These are phyloP conservation scores for Yoshiicerus persimilis DNA, from an alignment of 1,140 invertebrate genomes.

Conservation along the genomic window DNA sequence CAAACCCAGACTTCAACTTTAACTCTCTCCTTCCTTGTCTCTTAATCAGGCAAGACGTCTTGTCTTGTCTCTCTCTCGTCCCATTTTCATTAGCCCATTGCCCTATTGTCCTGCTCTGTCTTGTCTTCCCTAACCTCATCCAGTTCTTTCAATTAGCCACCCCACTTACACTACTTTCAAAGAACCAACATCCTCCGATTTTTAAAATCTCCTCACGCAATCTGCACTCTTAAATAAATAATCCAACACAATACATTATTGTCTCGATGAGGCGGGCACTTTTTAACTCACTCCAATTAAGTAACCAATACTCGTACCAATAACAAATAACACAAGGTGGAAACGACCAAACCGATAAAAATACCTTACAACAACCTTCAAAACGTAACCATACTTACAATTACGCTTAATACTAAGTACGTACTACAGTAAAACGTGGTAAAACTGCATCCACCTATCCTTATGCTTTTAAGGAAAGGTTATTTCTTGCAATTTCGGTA, in stretches of 20 bases:
- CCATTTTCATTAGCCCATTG: conserved; percentile 19
- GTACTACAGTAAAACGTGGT: too few relatives aligned
- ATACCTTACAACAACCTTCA: too few relatives aligned
- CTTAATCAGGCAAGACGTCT: neutral
- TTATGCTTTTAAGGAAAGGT: too few relatives aligned
- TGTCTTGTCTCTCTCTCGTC: neutral
- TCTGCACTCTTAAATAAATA: conserved; percentile 13
- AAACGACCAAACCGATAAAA: too few relatives aligned
- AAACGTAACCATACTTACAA: too few relatives aligned
- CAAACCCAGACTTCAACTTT: neutral
- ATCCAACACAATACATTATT: neutral
- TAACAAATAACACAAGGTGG: too few relatives aligned
- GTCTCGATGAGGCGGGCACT: neutral
- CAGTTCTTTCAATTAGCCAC: neutral
- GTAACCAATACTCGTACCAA: neutral
- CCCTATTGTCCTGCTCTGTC: neutral
- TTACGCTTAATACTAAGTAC: too few relatives aligned
- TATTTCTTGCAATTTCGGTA: too few relatives aligned
- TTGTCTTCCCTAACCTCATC: neutral
- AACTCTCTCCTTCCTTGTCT: neutral
- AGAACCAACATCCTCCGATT: neutral
- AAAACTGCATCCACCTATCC: too few relatives aligned
- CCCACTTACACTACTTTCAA: neutral
- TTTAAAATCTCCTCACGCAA: conserved; percentile 1
- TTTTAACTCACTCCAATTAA: neutral